Conservation (phyloP, 2,113 vertebrate genomes). For the Chaenocephalus aceratus region DNA sequence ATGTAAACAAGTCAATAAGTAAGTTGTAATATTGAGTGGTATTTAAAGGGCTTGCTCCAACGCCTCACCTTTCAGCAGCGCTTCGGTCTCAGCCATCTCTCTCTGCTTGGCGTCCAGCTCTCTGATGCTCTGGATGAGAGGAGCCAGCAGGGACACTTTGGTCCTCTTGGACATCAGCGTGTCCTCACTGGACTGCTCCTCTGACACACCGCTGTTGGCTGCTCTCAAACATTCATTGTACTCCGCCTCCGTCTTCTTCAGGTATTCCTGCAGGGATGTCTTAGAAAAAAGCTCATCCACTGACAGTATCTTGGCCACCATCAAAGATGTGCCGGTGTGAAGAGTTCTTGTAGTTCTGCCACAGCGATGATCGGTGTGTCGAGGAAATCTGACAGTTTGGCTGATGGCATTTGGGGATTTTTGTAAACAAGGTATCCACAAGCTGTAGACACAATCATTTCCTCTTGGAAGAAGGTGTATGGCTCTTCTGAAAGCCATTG, state of each 20-base stretch:
- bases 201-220: constrained; percentile 29
- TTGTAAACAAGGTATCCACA: not conserved
- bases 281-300: constrained; percentile 79
- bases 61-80: constrained; percentile 77
- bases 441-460: not conserved
- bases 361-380: not conserved
- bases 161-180: constrained; percentile 67
- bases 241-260: constrained; percentile 72
- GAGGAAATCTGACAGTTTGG: not conserved
- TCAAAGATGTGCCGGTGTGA: constrained; percentile 39
- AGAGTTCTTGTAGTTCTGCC: constrained; percentile 43
- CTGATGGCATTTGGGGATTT: not conserved
- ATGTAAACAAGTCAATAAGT: too few species aligned
- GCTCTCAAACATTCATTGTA: constrained; percentile 70
- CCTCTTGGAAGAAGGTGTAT: not conserved
- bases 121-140: constrained; percentile 73
- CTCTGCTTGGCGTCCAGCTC: constrained; percentile 74
- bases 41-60: too few species aligned
- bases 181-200: constrained; percentile 59
- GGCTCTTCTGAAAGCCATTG: constrained; percentile 61
- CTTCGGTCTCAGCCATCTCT: constrained; percentile 75
- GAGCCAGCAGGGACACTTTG: constrained; percentile 68
- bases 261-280: constrained; percentile 73
- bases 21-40: too few species aligned
- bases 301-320: constrained; percentile 65